Evolutionary conservation across 1,140 invertebrate species (phyloP), one percentile per base, ranked within the genome.

Genomic region (Metaphire vulgaris): DNA sequence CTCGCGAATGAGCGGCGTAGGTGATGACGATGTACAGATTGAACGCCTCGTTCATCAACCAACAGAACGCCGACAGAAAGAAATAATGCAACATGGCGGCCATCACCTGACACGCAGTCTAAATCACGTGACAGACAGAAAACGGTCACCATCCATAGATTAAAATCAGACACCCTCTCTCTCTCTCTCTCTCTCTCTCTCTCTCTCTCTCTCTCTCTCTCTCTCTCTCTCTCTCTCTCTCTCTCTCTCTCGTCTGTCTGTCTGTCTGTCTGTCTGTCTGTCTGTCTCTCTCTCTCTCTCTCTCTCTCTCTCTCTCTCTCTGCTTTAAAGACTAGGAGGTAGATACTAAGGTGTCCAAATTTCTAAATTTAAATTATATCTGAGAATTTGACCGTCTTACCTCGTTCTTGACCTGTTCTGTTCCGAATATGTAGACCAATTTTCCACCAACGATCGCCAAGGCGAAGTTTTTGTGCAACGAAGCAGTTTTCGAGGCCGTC

Each of bases 31-130:
- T 87, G 79, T 87, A 87, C 33, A 87, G 76, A 77, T 87, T 87
- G 75, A 87, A 87, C 0, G 85, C 85, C 78, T 87, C 86, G 77
- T 87, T 87, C 85, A 87, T 88, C 72, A 89, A 79, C 88, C 88
- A 89, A 26, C 85, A 85, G 79, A 88, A 89, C 6, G 84, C 83
- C 12, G 87, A 79, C 32, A 89, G 80, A 79, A 88, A 87, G 64
- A 86, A 85, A 76, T 87, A 87, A 76, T 89, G 88, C 31, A 88
- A 80, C 12, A 85, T 34, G 33, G 88, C 80, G 33, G 86, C 86
- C 33, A 86, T 82, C 14, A 83, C 79, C n/a, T 85, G 81, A 73
- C 87, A 88, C 21, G 86, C 67, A 16, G 82, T 72, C 86, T 86
- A 80, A 2, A 81, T 82, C 26, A 33, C 21, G 30, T n/a, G 16